Conservation (phyloP, 2,888 invertebrate species). For the Parapristionchus giblindavisi region DNA sequence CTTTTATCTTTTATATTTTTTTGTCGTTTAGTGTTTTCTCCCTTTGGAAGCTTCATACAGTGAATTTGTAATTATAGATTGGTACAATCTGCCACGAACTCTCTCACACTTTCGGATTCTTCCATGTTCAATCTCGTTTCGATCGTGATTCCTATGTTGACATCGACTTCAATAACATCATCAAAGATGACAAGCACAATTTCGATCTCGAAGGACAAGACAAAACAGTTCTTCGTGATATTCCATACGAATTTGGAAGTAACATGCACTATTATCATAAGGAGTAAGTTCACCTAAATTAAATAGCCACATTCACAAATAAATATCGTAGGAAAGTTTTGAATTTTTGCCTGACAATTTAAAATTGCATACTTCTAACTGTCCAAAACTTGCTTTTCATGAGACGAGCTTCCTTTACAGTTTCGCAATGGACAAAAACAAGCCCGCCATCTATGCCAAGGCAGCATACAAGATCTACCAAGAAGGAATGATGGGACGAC, state of each 20-base stretch:
- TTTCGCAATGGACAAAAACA: neutral
- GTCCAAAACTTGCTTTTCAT: too few relatives aligned
- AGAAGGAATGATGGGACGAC: constrained; percentile 23
- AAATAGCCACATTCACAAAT: too few relatives aligned
- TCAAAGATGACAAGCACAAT: constrained; percentile 10
- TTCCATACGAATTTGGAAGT: constrained; percentile 24
- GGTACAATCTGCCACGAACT: constrained; percentile 26
- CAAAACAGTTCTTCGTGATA: neutral
- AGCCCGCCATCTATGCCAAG: constrained; percentile 23
- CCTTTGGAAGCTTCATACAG: too few relatives aligned
- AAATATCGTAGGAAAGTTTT: too few relatives aligned
- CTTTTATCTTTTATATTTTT: neutral
- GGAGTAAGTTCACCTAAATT: too few relatives aligned
- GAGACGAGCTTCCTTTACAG: too few relatives aligned
- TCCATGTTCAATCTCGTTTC: constrained; percentile 31
- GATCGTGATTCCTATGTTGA: constrained; percentile 25
- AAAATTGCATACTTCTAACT: too few relatives aligned
- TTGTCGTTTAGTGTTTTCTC: neutral
- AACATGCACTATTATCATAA: constrained; percentile 33
- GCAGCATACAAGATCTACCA: constrained; percentile 32
- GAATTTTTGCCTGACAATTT: too few relatives aligned
- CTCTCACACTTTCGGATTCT: constrained; percentile 28
- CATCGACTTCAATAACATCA: constrained; percentile 23
- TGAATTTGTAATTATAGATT: too few relatives aligned
- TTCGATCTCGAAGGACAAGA: constrained; percentile 15